Conservation (phyloP, 1,140 invertebrate species). For the Cryptotermes secundus region DNA sequence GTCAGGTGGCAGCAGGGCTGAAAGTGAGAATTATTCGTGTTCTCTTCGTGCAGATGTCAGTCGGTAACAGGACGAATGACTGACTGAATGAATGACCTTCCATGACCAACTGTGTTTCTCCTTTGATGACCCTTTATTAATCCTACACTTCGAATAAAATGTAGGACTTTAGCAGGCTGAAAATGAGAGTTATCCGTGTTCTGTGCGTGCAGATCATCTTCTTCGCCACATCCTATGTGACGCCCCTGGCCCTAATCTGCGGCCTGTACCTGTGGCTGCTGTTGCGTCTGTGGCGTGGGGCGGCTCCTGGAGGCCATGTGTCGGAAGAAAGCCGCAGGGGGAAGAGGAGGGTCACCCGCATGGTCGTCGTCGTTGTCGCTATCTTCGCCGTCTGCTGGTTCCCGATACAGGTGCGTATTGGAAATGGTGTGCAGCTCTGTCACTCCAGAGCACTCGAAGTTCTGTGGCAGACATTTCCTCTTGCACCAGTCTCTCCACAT, state of each 20-base stretch:
- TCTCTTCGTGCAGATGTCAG: too few relatives aligned
- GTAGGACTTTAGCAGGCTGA: too few relatives aligned
- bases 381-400: slow-evolving; percentile 96
- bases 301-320: slow-evolving; percentile 67
- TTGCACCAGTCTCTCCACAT: not conserved
- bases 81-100: too few relatives aligned
- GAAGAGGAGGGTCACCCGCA: slow-evolving; percentile 86
- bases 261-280: slow-evolving; percentile 91
- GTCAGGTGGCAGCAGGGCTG: too few relatives aligned
- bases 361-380: slow-evolving; percentile 91
- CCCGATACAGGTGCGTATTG: slow-evolving; percentile 77
- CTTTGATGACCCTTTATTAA: too few relatives aligned
- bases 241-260: slow-evolving; percentile 83
- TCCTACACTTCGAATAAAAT: too few relatives aligned
- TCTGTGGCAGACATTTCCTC: not conserved
- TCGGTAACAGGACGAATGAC: too few relatives aligned
- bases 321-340: slow-evolving; percentile 73
- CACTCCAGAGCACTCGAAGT: not conserved
- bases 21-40: too few relatives aligned
- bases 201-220: slow-evolving; percentile 66
- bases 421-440: not conserved
- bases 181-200: not conserved
- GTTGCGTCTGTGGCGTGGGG: slow-evolving; percentile 80
- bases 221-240: slow-evolving; percentile 81
- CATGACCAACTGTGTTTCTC: too few relatives aligned